Evolutionary conservation across 1,140 invertebrate genomes (phyloP), one percentile per base, ranked within the genome.

Genomic region (Agrilus planipennis): DNA sequence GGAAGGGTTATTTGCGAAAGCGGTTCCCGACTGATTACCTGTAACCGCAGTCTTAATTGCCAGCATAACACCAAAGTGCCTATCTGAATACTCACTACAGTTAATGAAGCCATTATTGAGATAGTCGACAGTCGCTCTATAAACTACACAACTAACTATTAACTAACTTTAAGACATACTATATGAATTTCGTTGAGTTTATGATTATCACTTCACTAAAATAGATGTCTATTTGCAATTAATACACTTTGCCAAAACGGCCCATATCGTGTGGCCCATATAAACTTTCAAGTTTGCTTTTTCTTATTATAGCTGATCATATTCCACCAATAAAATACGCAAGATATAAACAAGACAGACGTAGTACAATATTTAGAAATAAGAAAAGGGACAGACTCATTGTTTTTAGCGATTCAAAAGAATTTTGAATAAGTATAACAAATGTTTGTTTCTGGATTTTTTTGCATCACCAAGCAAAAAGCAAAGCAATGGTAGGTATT

Each of bases 1-100:
- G 16, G 10, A 34, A 21, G 14, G 16, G 22, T 20, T 20, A 32
- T n/a, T 27, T 36, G 35, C 43, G 18, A 28, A 34, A 42, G 47
- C 34, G 44, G 47, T 49, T 49, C 25, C 32, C 44, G 50, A 46
- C 50, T 52, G 47, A 52, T 52, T 52, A 50, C 47, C 45, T 38
- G 42, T 47, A 44, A 44, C 50, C 50, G 45, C 50, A 52, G 43
- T 42, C 47, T 46, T 52, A 52, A 52, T 52, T 52, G 41, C 50
- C 32, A 38, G 47, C 34, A 52, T 52, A 52, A 52, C 47, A 41
- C 41, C 39, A 32, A 34, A 47, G 44, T 34, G 42, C 34, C 45
- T 42, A 50, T 49, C 50, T 49, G 47, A 46, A 52, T 50, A 32
- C 40, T 21, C 19, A 36, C 34, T 36, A 36, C 34, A 23, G n/a